Percentiles rank a stretch among this genome's conserved stretches.
These are phyloP conservation scores for Schrankia costaestrigalis DNA, from an alignment of 2,888 invertebrate genomes.

Conservation along the genomic window DNA sequence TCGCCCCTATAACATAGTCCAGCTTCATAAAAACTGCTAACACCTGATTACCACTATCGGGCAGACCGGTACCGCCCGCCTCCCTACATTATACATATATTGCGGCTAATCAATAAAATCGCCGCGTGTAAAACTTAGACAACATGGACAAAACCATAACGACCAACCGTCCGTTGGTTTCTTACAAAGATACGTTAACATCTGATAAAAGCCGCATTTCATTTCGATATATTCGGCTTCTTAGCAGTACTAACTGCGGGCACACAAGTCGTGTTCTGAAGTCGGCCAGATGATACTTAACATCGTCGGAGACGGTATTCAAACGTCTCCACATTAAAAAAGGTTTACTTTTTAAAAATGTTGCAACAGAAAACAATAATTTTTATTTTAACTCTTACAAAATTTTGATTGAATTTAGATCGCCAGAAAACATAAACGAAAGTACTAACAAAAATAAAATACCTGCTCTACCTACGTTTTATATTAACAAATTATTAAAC, in stretches of 20 bases:
- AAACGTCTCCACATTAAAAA: constrained; percentile 30
- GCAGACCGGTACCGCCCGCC: constrained; percentile 38
- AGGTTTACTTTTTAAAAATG: constrained; percentile 37
- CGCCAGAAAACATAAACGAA: constrained; percentile 64
- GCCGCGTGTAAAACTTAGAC: constrained; percentile 68
- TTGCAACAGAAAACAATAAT: constrained; percentile 52
- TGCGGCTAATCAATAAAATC: constrained; percentile 77
- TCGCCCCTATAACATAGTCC: constrained; percentile 41
- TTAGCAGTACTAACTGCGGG: constrained; percentile 20
- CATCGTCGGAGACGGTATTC: no score
- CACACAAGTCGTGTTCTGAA: constrained; percentile 27
- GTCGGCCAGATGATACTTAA: no score
- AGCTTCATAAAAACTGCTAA: constrained; percentile 51
- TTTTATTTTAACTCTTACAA: constrained; percentile 37
- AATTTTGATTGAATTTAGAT: constrained; percentile 55
- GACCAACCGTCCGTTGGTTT: constrained; percentile 43
- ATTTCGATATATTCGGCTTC: constrained; percentile 22
- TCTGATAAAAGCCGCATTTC: constrained; percentile 35
- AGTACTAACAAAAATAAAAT: constrained; percentile 71
- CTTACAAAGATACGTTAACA: constrained; percentile 18
- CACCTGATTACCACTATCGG: constrained; percentile 49
- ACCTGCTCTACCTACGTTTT: constrained; percentile 65
- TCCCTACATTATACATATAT: constrained; percentile 57
- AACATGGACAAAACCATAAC: constrained; percentile 61
- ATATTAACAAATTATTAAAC: constrained; percentile 75